Evolutionary conservation across 92 coral and sea anemone genomes (phyloP).

Genomic region (Palythoa heliodiscus): DNA sequence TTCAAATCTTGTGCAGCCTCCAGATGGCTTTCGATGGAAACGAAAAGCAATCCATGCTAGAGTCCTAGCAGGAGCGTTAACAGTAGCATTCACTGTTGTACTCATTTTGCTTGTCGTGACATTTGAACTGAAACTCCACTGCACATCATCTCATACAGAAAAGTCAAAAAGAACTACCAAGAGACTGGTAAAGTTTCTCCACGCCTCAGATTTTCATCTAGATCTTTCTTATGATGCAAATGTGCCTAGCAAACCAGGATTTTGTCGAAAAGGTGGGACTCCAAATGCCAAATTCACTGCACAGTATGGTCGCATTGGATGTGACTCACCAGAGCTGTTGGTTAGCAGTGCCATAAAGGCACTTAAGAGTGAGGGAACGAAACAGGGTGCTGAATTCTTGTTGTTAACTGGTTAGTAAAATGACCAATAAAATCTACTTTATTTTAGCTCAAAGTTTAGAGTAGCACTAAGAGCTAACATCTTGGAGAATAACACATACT

Average conservation of each 20-base stretch:
- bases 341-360: slow-evolving; percentile 66
- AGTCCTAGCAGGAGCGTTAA: slow-evolving; percentile 48
- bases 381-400: slow-evolving; percentile 59
- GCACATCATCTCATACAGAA: slow-evolving; percentile 16
- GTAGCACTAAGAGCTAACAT: too few relatives aligned
- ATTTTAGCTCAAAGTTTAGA: too few relatives aligned
- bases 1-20: slow-evolving; percentile 15
- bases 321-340: slow-evolving; percentile 81
- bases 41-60: slow-evolving; percentile 72
- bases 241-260: slow-evolving; percentile 45
- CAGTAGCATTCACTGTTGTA: slow-evolving; percentile 56
- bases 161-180: not conserved
- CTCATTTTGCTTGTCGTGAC: slow-evolving; percentile 67
- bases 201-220: slow-evolving; percentile 82
- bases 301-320: slow-evolving; percentile 78
- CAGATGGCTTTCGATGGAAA: slow-evolving; percentile 63
- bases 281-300: slow-evolving; percentile 73
- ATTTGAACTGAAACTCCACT: slow-evolving; percentile 58
- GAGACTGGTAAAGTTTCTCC: slow-evolving; percentile 62
- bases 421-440: not conserved
- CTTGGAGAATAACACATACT: too few relatives aligned
- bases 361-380: slow-evolving; percentile 52
- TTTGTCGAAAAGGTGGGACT: slow-evolving; percentile 66
- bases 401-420: slow-evolving; percentile 74
- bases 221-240: slow-evolving; percentile 72